Percentiles rank a stretch among this genome's conserved stretches.
Conservation (phyloP, 1,140 invertebrate species). For the Cephus cinctus region DNA sequence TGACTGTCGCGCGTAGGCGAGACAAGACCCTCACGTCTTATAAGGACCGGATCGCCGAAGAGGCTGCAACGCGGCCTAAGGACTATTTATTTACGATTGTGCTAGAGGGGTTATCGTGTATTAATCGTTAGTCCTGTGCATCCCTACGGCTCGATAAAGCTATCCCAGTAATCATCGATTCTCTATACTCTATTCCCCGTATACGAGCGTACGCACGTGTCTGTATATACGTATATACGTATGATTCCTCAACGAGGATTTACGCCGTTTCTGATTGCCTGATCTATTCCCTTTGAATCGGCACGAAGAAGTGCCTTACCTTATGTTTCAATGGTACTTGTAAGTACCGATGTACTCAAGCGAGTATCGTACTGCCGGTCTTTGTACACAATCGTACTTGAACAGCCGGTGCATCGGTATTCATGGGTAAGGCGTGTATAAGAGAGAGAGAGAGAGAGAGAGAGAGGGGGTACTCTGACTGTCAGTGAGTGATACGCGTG, state of each 20-base stretch:
- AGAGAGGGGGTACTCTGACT: background rate
- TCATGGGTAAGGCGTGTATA: constrained; percentile 9
- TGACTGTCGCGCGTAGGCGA: constrained; percentile 7
- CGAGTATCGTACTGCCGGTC: background rate
- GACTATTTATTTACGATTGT: constrained; percentile 22
- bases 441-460: background rate
- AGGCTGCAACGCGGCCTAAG: constrained; percentile 9
- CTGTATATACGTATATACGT: background rate
- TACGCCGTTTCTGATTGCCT: background rate
- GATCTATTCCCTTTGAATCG: background rate
- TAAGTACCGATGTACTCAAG: background rate
- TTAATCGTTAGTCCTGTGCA: background rate
- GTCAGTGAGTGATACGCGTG: constrained; percentile 24
- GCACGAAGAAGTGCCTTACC: background rate
- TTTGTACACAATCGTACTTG: constrained; percentile 1
- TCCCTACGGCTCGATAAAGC: too few relatives aligned
- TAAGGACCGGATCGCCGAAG: constrained; percentile 5
- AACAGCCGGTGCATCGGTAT: constrained; percentile 10
- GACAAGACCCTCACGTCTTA: constrained; percentile 11
- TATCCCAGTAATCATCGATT: too few relatives aligned
- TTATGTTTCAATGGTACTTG: background rate
- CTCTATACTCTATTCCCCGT: constrained; percentile 11
- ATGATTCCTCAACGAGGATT: background rate
- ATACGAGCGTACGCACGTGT: constrained; percentile 12
- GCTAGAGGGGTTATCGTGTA: constrained; percentile 3